phyloP scores from a whole-genome alignment of 2,797 vertebrate species.

The Acrossocheilus fasciatus region DNA sequence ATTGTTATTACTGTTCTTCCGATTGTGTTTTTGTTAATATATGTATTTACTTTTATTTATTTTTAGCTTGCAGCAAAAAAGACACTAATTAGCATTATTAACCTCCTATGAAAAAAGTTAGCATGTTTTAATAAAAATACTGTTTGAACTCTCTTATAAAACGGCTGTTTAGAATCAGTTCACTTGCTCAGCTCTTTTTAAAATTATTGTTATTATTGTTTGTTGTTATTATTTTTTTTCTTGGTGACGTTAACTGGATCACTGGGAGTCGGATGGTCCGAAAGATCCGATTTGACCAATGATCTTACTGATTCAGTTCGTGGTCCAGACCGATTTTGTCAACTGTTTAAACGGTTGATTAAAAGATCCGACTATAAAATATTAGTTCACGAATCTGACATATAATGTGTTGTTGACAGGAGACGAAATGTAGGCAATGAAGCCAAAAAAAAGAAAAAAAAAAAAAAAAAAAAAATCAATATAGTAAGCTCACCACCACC shows the following conservation, averaged over 20 bases:
- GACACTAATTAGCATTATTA: not conserved
- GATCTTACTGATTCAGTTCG: not conserved
- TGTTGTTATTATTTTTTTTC: not conserved
- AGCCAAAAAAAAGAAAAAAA: not conserved
- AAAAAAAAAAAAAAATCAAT: not conserved
- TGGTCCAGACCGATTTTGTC: not conserved
- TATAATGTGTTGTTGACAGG: not conserved
- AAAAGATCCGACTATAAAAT: not conserved
- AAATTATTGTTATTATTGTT: no score
- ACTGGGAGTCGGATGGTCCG: not conserved
- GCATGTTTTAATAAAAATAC: not conserved
- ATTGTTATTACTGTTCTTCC: not conserved
- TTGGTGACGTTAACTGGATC: not conserved
- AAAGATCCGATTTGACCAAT: not conserved
- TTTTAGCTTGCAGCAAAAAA: not conserved
- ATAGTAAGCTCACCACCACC: not conserved
- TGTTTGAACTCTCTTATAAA: not conserved
- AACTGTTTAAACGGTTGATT: not conserved
- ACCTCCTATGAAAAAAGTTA: not conserved
- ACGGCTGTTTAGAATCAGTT: not conserved
- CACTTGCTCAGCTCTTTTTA: not conserved
- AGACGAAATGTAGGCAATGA: not conserved
- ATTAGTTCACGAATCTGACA: not conserved
- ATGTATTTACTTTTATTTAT: not conserved
- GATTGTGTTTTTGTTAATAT: not conserved